phyloP scores from a whole-genome alignment of 2,797 vertebrate genomes.

The Peromyscus melanophrys region DNA sequence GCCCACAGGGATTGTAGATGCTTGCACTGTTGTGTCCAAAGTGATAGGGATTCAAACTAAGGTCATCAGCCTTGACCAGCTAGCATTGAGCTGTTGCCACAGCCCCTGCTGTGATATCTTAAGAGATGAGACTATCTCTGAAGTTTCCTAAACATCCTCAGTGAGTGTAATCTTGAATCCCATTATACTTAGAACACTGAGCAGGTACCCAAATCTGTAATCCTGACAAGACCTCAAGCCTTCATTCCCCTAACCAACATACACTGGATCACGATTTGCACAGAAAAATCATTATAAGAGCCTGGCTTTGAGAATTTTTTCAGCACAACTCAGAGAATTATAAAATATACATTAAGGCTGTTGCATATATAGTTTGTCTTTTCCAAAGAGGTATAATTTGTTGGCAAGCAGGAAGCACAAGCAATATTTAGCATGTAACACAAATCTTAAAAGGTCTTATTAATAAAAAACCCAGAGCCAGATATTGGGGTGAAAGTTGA shows the following conservation, averaged over 20 bases:
- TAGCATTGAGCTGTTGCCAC: background rate
- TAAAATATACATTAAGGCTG: background rate
- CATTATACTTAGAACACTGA: background rate
- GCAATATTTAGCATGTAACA: background rate
- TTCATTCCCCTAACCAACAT: background rate
- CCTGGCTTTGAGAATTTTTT: conserved; percentile 21
- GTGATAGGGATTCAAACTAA: background rate
- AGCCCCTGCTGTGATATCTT: background rate
- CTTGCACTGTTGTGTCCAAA: too few species aligned
- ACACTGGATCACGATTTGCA: background rate
- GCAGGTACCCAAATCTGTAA: background rate
- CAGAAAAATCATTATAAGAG: background rate
- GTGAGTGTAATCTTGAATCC: background rate
- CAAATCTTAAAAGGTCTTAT: too few species aligned
- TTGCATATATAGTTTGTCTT: background rate
- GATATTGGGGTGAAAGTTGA: too few species aligned
- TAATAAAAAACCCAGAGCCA: too few species aligned
- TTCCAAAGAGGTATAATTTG: background rate
- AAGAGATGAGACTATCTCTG: background rate
- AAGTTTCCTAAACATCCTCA: background rate
- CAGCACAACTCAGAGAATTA: background rate
- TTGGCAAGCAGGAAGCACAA: background rate
- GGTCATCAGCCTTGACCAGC: background rate
- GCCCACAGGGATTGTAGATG: background rate
- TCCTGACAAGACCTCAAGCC: background rate